Evolutionary conservation across 2,888 invertebrate genomes (phyloP), one percentile per base, ranked within the genome.

Genomic region (Pycnomerus fuliginosus): DNA sequence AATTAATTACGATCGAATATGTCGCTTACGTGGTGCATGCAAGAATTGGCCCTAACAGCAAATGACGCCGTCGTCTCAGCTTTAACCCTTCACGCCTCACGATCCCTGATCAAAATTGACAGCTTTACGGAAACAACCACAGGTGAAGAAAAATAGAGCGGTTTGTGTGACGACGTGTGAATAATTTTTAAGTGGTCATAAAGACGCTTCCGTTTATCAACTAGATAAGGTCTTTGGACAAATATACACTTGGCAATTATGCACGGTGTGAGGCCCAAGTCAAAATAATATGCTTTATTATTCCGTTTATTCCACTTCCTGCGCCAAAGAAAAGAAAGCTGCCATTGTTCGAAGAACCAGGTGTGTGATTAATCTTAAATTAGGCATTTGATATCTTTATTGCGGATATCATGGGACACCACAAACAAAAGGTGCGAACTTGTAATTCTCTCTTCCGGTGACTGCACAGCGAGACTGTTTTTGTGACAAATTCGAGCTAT

Each of bases 81-180:
- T 62, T 62, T 61, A 43, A 34, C 47, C 48, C 46, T 58, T 60
- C 47, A 62, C 64, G 57, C 62, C 62, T 62, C 55, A 48, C 60
- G 60, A 56, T 47, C 60, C 49, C 44, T 24, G 11, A 10, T 24
- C n/a, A 11, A 24, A n/a, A 24, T 24, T 24, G 24, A 10, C 11
- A 10, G 11, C 28, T 1, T 13, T 28, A 11, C 12, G 14, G 28
- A 13, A 8, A 8, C 8, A 11, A 10, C 11, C 11, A 28, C 14
- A 12, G 13, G 28, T 1, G 13, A 11, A 28, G 13, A 32, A 8
- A 10, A 10, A 17, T 20, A 16, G 10, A 32, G 17, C 20, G 15
- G 13, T 12, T 24, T 16, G 27, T 4, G 4, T 23, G 32, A 13
- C 16, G 32, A 15, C 25, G 12, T 32, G 32, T 24, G 24, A 40